These are phyloP conservation scores for Amazona ochrocephala DNA, from an alignment of 2,797 vertebrate species.

Conservation along the genomic window DNA sequence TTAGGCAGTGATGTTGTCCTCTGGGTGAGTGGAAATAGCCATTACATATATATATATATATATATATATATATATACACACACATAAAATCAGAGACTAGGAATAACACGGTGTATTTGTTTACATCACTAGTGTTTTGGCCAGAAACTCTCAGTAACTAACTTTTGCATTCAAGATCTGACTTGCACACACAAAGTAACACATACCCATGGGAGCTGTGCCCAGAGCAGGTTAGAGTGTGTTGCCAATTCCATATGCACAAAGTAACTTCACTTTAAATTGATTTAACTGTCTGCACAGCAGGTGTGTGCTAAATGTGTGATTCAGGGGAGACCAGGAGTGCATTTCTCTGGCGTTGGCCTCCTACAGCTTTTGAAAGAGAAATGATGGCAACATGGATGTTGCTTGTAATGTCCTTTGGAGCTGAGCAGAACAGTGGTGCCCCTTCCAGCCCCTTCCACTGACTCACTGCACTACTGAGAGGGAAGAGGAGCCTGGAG, in stretches of 20 bases:
- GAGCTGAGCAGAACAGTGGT: accelerated
- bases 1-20: background rate
- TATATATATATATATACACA: no score
- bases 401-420: background rate
- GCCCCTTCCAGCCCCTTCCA: background rate
- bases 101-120: background rate
- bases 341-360: background rate
- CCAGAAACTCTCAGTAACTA: background rate
- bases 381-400: accelerated
- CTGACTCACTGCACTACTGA: accelerated
- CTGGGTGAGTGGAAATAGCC: background rate
- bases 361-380: background rate
- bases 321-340: background rate
- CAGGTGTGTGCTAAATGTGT: background rate
- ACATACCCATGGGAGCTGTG: background rate
- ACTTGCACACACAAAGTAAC: accelerated
- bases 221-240: background rate
- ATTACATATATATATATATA: background rate
- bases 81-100: background rate
- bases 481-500: background rate
- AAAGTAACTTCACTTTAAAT: background rate
- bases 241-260: background rate
- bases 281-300: background rate
- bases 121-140: background rate
- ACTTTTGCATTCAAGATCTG: background rate